Conservation (phyloP, 2,797 vertebrate species). For the Enteromius argenteus region DNA sequence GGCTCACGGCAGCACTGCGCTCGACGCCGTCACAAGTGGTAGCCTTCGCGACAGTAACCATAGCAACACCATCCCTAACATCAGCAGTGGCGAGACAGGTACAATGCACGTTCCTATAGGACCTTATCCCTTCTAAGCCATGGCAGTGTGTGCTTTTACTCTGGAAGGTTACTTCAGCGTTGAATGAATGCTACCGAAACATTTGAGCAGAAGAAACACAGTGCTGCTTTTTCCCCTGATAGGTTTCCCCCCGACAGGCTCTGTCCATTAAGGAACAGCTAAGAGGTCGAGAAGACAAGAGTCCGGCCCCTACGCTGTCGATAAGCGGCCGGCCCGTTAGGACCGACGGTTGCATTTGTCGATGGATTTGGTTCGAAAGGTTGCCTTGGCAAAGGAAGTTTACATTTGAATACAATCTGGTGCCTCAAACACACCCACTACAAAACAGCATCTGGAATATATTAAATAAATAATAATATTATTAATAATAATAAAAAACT, state of each 20-base stretch:
- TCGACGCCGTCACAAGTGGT: conserved; percentile 56
- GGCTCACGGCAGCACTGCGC: conserved; percentile 77
- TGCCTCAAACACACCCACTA: conserved; percentile 70
- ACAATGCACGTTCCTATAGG: conserved; percentile 4
- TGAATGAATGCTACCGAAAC: conserved; percentile 32
- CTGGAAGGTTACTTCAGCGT: conserved; percentile 45
- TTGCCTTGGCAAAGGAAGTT: conserved; percentile 67
- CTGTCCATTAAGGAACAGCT: conserved; percentile 58
- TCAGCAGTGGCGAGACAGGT: conserved; percentile 32
- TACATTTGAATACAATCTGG: conserved; percentile 63
- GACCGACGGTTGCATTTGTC: conserved; percentile 73
- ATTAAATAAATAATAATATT: conserved; percentile 56
- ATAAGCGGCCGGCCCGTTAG: conserved; percentile 45
- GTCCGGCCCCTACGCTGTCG: conserved; percentile 55
- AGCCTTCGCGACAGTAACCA: conserved; percentile 40
- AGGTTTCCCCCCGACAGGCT: conserved; percentile 53
- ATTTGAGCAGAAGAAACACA: conserved; percentile 54
- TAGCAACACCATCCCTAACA: conserved; percentile 38
- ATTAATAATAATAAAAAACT: conserved; percentile 17
- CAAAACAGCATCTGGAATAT: conserved; percentile 59
- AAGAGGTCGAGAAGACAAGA: conserved; percentile 61
- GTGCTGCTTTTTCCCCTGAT: conserved; percentile 65
- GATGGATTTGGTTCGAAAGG: conserved; percentile 76
- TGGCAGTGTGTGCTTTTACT: conserved; percentile 46
- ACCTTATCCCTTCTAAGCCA: conserved; percentile 36